These are phyloP conservation scores for Drosophila sordidapex DNA, from an alignment of 2,888 invertebrate species.

Conservation along the genomic window DNA sequence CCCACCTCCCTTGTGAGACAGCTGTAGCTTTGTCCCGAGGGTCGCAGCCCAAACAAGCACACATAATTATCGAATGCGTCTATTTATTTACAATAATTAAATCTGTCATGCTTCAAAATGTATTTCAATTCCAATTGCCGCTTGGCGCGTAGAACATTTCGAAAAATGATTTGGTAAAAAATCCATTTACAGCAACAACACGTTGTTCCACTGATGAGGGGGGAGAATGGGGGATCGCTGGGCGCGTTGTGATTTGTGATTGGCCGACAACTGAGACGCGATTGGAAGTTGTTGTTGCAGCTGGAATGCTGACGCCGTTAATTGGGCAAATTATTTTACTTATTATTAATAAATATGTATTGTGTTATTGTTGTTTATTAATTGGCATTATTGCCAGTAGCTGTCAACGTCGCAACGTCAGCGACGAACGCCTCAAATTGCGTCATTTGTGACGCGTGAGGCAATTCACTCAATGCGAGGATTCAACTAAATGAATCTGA, in stretches of 20 bases:
- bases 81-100: slow-evolving; percentile 71
- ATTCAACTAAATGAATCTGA: slow-evolving; percentile 10
- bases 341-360: slow-evolving; percentile 79
- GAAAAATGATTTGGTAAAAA: slow-evolving; percentile 33
- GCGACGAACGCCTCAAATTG: slow-evolving; percentile 47
- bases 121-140: slow-evolving; percentile 56
- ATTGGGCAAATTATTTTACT: slow-evolving; percentile 77
- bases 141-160: slow-evolving; percentile 26
- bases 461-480: slow-evolving; percentile 28
- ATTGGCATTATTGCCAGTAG: slow-evolving; percentile 72
- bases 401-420: slow-evolving; percentile 15
- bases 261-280: slow-evolving; percentile 35
- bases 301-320: slow-evolving; percentile 74
- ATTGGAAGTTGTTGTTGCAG: slow-evolving; percentile 35
- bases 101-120: slow-evolving; percentile 65
- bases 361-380: slow-evolving; percentile 70
- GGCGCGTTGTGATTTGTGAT: slow-evolving; percentile 51
- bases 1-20: too few relatives aligned
- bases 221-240: slow-evolving; percentile 17
- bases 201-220: background rate
- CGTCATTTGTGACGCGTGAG: slow-evolving; percentile 71
- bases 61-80: slow-evolving; percentile 59
- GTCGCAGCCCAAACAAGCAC: slow-evolving; percentile 32
- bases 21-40: slow-evolving; percentile 10
- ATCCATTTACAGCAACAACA: slow-evolving; percentile 26